These are phyloP conservation scores for Pachycephala philippinensis DNA, from an alignment of 2,113 vertebrate genomes.

Conservation along the genomic window DNA sequence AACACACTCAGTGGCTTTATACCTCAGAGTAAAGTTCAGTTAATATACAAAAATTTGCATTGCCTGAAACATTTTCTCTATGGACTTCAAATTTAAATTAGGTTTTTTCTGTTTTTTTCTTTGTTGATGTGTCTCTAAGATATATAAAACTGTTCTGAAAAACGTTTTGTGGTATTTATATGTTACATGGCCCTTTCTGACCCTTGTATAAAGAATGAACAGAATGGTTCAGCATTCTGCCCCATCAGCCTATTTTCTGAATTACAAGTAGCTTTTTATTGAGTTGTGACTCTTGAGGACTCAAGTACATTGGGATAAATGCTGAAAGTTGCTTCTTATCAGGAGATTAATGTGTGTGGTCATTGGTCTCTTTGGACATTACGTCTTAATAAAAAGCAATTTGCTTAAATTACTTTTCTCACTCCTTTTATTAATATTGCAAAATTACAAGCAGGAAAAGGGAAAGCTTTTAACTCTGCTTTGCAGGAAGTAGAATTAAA, in stretches of 20 bases:
- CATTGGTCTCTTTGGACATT: neutral
- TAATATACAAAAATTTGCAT: neutral
- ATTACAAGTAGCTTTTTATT: neutral
- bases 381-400: constrained; percentile 43
- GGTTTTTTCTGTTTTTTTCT: neutral
- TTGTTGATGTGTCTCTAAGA: neutral
- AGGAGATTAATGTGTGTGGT: constrained; percentile 5
- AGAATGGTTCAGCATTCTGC: neutral
- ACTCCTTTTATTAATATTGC: constrained; percentile 29
- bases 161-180: neutral
- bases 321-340: neutral
- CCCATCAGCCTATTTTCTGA: neutral
- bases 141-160: neutral
- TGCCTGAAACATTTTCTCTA: neutral
- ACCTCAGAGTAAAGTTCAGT: neutral
- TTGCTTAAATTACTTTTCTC: constrained; percentile 30
- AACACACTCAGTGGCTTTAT: neutral
- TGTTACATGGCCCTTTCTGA: neutral
- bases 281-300: neutral
- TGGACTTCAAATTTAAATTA: neutral
- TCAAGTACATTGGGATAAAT: neutral
- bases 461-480: neutral
- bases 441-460: constrained; percentile 5
- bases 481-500: neutral
- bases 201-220: neutral